Base-by-base conservation (phyloP, 2,888 invertebrate genomes). In the Microplitis deprimator region DNA sequence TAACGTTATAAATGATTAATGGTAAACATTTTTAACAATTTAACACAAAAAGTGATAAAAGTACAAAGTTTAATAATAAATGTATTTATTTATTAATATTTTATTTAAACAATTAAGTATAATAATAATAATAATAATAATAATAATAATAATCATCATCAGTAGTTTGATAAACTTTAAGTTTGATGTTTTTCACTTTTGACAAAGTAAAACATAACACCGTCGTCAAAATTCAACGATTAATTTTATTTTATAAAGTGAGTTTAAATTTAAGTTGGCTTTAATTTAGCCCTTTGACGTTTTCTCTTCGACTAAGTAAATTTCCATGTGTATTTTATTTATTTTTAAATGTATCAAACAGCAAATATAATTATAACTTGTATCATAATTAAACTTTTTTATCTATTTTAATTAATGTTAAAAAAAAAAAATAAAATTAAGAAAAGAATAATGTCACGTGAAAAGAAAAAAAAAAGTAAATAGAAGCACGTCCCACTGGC, bases 401-500 rank as follows among this genome's bases (percentile, higher is more conserved):
- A 29, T 3, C 29, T 29, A 8, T 13, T 10, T 50, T 50, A 50
- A 50, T 50, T 50, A 50, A 50, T 50, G 10, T 3, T 4, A 50
- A 65, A 68, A 10, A 61, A 16, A n/a, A 20, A 6, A 60, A 6
- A 38, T 16, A 4, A 65, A 10, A 65, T 67, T 61, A 60, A 38
- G 39, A 68, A 68, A 38, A 40, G 41, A 50, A 61, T 60, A n/a
- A 50, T 16, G 16, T 16, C 29, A 74, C 7, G 40, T 10, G 10
- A 13, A 29, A 41, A 10, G 16, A 29, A 39, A 64, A 10, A 10
- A 73, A 64, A 64, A 62, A 10, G 59, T 71, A 17, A 68, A 77
- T 67, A 65, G 61, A 77, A 81, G 75, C 79, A 75, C 84, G 84
- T 80, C 83, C 84, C 82, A 84, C 82, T 85, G 81, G 84, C 84